These are phyloP conservation scores for Mormyrops boulengeri DNA, from an alignment of 2,797 vertebrate species.

Conservation along the genomic window DNA sequence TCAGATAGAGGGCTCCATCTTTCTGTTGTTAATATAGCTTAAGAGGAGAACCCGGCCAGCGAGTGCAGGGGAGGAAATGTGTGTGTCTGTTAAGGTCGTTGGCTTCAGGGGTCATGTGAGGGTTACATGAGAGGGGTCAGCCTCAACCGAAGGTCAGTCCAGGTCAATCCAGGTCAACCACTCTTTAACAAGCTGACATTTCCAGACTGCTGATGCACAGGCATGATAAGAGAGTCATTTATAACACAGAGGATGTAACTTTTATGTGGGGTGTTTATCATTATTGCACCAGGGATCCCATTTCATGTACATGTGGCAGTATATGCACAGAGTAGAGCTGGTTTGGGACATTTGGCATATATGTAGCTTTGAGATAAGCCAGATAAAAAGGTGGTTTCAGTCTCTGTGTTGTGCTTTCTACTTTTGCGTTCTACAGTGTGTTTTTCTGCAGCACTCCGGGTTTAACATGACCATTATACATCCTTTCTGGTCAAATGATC, in stretches of 20 bases:
- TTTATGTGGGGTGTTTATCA: background rate
- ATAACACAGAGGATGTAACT: background rate
- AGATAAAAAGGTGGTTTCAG: background rate
- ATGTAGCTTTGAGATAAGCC: slow-evolving; percentile 9
- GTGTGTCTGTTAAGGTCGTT: slow-evolving; percentile 31
- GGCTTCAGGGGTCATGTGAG: slow-evolving; percentile 28
- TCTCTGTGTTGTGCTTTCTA: background rate
- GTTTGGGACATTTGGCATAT: background rate
- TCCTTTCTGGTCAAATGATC: slow-evolving; percentile 21
- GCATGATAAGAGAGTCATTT: background rate
- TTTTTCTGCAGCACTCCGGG: slow-evolving; percentile 32
- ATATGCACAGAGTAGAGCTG: background rate
- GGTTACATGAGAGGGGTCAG: slow-evolving; percentile 29
- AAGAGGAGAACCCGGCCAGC: background rate
- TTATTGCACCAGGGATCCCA: background rate
- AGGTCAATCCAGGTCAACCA: slow-evolving; percentile 38
- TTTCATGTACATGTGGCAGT: background rate
- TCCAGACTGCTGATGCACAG: slow-evolving; percentile 21
- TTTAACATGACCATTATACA: slow-evolving; percentile 29
- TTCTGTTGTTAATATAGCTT: background rate
- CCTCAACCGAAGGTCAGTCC: slow-evolving; percentile 25
- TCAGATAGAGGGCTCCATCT: background rate
- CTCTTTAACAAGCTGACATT: slow-evolving; percentile 33
- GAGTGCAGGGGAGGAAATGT: slow-evolving; percentile 27
- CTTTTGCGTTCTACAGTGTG: background rate